Evolutionary conservation across 2,888 invertebrate species (phyloP).

Genomic region (Rhamnusium bicolor): DNA sequence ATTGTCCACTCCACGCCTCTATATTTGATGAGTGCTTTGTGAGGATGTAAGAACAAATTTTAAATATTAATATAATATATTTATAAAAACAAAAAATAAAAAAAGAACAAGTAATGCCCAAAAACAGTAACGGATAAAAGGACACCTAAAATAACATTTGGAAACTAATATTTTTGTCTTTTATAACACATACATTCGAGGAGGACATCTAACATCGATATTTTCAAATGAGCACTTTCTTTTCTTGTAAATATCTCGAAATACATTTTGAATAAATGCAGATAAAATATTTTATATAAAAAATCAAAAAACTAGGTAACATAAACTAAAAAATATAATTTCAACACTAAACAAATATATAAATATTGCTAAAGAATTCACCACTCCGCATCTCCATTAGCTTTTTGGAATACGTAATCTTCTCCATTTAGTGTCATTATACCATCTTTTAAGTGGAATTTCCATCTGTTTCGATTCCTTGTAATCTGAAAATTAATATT

Average conservation of each 20-base stretch:
- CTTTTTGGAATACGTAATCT: constrained; percentile 99
- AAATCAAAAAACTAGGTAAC: constrained; percentile 9
- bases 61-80: constrained; percentile 7
- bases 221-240: background rate
- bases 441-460: constrained; percentile 98
- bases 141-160: constrained; percentile 18
- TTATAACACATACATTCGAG: constrained; percentile 16
- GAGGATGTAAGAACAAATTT: background rate
- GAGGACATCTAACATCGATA: background rate
- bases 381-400: constrained; percentile 99
- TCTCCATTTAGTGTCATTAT: constrained; percentile 99
- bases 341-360: constrained; percentile 5
- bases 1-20: no score
- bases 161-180: constrained; percentile 3
- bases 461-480: constrained; percentile 98
- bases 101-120: constrained; percentile 37
- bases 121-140: background rate
- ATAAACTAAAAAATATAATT: constrained; percentile 10
- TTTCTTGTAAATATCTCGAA: background rate
- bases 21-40: no score
- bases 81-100: constrained; percentile 21
- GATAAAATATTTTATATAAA: background rate
- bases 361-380: constrained; percentile 71
- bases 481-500: constrained; percentile 78
- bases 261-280: background rate